Conservation (phyloP, 2,888 invertebrate genomes). For the Drosophila hamatofila region DNA sequence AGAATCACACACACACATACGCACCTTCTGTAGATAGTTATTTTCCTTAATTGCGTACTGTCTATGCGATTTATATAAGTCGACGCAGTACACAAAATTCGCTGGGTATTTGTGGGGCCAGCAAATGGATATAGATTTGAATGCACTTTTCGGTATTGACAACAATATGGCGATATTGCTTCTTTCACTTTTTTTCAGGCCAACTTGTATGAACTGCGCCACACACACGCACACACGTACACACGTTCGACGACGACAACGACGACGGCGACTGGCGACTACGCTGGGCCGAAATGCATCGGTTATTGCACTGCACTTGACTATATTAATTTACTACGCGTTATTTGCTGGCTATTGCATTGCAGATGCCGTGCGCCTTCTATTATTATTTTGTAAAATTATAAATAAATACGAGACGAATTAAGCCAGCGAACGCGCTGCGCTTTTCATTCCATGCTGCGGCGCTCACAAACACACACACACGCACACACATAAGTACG, state of each 20-base stretch:
- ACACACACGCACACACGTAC: conserved; percentile 60
- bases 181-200: conserved; percentile 69
- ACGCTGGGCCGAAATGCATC: conserved; percentile 54
- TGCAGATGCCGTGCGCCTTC: conserved; percentile 28
- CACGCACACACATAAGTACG: conserved; percentile 18
- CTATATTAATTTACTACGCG: conserved; percentile 32
- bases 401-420: conserved; percentile 60
- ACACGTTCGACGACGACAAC: conserved; percentile 33
- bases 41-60: conserved; percentile 51
- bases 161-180: conserved; percentile 76
- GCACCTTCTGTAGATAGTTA: conserved; percentile 61
- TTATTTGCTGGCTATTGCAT: conserved; percentile 21
- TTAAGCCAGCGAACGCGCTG: conserved; percentile 65
- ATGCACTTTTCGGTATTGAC: conserved; percentile 67
- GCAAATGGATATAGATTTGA: conserved; percentile 31
- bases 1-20: conserved; percentile 39
- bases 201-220: conserved; percentile 69
- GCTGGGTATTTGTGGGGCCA: conserved; percentile 21
- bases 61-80: conserved; percentile 66
- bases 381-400: conserved; percentile 45
- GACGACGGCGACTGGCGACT: conserved; percentile 23
- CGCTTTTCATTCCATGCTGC: conserved; percentile 75
- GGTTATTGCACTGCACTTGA: conserved; percentile 65
- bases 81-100: conserved; percentile 21
- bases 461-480: conserved; percentile 68